These are phyloP conservation scores for Microctonus brassicae DNA, from an alignment of 2,888 invertebrate genomes.

Conservation along the genomic window DNA sequence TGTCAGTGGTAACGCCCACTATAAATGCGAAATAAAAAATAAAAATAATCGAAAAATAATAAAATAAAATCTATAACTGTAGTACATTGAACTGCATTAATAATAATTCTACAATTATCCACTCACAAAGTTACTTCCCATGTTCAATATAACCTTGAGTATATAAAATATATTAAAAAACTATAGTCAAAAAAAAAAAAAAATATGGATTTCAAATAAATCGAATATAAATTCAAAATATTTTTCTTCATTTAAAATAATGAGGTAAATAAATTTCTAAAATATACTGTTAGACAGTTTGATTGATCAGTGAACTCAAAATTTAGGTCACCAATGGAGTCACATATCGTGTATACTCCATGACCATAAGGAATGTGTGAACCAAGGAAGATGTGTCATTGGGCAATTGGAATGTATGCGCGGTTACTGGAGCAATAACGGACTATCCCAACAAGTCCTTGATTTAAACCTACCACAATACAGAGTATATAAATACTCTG, in stretches of 20 bases:
- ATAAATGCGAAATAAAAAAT: background rate
- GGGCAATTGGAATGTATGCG: constrained; percentile 32
- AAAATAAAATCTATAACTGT: background rate
- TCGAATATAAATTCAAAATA: background rate
- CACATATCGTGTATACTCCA: background rate
- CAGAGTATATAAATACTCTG: background rate
- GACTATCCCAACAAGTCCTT: constrained; percentile 14
- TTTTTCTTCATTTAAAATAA: background rate
- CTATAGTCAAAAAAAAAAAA: background rate
- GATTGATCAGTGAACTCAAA: background rate
- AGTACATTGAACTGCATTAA: background rate
- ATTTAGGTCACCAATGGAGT: background rate
- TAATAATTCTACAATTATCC: constrained; percentile 8
- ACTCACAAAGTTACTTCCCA: background rate
- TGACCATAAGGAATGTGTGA: constrained; percentile 7
- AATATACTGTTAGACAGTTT: background rate
- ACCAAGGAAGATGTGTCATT: constrained; percentile 26
- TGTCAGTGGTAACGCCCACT: constrained; percentile 33
- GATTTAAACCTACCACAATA: background rate
- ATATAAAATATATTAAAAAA: background rate
- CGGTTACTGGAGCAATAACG: constrained; percentile 40
- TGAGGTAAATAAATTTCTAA: background rate
- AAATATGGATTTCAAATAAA: background rate
- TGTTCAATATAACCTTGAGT: background rate
- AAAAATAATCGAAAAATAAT: background rate